Base-by-base conservation (phyloP, 1,140 invertebrate genomes). In the Tetramorium parvispinum region DNA sequence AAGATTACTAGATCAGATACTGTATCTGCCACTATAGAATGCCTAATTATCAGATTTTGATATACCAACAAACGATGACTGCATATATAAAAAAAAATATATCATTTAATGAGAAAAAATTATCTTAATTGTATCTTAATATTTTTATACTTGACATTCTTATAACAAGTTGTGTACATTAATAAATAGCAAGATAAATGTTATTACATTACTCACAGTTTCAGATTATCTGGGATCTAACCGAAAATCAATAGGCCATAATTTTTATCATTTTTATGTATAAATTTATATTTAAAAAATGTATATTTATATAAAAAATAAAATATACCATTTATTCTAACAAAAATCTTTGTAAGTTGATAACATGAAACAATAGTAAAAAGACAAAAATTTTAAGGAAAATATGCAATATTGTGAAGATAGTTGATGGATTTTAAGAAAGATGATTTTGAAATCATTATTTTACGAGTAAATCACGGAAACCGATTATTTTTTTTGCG, bases 401-500 rank as follows among this genome's bases (percentile, higher is more conserved):
- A 65, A 65, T 43, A 37, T 51, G 21, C 11, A 24, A 27, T 18
- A 46, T 70, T 16, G 21, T 13, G 13, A 24, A 53, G 40, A 24
- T 24, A 21, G 2, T 24, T 43, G 63, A 18, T 21, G n/a, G 11
- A 24, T 55, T 6, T 77, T 70, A 46, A 27, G 18, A 55, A 18
- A 2, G 4, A 7, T 0, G 53, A 6, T 75, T 82, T 57, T 46
- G 24, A 61, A n/a, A 21, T 75, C 16, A 51, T 32, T 59, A 82
- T 73, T 73, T 49, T 59, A 37, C 40, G 53, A 59, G 24, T 59
- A 59, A 49, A 53, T 49, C 40, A 43, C 21, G 57, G 57, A 37
- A 85, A 61, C 2, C 55, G 27, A 3, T 85, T 78, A 78, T 79
- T 86, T 86, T 79, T 76, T 40, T 40, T 63, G 76, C 63, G 24